phyloP scores from a whole-genome alignment of 2,888 invertebrate species.

The Myopa tessellatipennis region DNA sequence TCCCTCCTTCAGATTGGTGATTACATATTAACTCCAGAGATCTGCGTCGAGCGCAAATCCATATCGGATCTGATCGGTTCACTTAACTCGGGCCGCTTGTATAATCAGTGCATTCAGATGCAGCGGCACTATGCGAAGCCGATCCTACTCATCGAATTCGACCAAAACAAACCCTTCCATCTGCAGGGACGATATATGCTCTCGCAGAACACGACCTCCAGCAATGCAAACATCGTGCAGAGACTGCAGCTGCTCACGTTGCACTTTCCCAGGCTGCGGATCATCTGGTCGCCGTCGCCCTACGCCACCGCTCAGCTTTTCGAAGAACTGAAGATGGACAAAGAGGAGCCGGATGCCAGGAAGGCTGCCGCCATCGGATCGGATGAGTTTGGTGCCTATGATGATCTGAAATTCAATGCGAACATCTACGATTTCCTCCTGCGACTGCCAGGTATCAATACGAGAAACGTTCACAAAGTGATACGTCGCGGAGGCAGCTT shows the following conservation, averaged over 20 bases:
- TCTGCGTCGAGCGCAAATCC: slow-evolving; percentile 97
- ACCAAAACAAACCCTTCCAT: slow-evolving; percentile 91
- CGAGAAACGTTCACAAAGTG: slow-evolving; percentile 83
- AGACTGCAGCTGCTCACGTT: slow-evolving; percentile 93
- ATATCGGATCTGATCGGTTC: slow-evolving; percentile 96
- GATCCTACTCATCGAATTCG: slow-evolving; percentile 94
- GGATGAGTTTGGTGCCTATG: slow-evolving; percentile 73
- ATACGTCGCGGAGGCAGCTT: slow-evolving; percentile 80
- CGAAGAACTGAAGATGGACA: slow-evolving; percentile 91
- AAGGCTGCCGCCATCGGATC: slow-evolving; percentile 80
- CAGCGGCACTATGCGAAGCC: slow-evolving; percentile 87
- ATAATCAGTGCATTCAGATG: slow-evolving; percentile 96
- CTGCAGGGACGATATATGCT: slow-evolving; percentile 87
- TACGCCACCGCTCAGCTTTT: slow-evolving; percentile 96
- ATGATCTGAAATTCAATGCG: slow-evolving; percentile 77
- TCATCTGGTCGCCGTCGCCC: slow-evolving; percentile 97
- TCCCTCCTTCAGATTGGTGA: slow-evolving; percentile 83
- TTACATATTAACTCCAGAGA: slow-evolving; percentile 95
- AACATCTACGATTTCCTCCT: slow-evolving; percentile 83
- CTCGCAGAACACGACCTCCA: slow-evolving; percentile 76
- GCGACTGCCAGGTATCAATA: slow-evolving; percentile 88
- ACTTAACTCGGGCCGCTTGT: slow-evolving; percentile 92
- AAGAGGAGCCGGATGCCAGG: slow-evolving; percentile 81
- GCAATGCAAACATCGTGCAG: slow-evolving; percentile 81
- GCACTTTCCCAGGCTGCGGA: slow-evolving; percentile 90